Conservation (phyloP, 2,797 vertebrate genomes). For the Periophthalmus magnuspinnatus region DNA sequence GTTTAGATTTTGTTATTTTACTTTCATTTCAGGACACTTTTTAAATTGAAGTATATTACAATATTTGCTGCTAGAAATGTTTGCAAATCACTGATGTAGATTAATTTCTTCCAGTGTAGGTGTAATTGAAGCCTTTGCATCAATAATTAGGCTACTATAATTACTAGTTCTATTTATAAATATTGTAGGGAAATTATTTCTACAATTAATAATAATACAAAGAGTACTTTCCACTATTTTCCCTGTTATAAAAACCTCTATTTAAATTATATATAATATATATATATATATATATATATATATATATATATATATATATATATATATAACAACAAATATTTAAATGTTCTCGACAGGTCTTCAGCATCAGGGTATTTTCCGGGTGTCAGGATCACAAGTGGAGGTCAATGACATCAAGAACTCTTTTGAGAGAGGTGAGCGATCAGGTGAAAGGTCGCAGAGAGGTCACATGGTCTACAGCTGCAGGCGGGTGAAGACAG, state of each 20-base stretch:
- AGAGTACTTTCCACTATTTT: too few relatives aligned
- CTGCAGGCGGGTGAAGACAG: too few relatives aligned
- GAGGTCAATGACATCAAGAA: slow-evolving; percentile 99
- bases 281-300: too few relatives aligned
- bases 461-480: background rate
- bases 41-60: background rate
- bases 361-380: slow-evolving; percentile 97
- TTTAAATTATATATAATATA: too few relatives aligned
- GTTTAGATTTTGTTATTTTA: background rate
- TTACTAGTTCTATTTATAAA: background rate
- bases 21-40: too few relatives aligned
- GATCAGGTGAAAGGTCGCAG: background rate
- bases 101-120: background rate
- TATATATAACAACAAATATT: background rate
- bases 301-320: too few relatives aligned
- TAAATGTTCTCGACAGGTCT: slow-evolving; percentile 79
- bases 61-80: background rate
- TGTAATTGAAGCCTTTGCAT: background rate
- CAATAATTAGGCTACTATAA: background rate
- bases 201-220: too few relatives aligned
- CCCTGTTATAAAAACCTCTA: too few relatives aligned
- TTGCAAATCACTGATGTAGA: background rate
- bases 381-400: slow-evolving; percentile 96
- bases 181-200: background rate
- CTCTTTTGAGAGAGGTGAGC: slow-evolving; percentile 96